These are phyloP conservation scores for Heliconius ismenius DNA, from an alignment of 2,888 invertebrate genomes.

Conservation along the genomic window DNA sequence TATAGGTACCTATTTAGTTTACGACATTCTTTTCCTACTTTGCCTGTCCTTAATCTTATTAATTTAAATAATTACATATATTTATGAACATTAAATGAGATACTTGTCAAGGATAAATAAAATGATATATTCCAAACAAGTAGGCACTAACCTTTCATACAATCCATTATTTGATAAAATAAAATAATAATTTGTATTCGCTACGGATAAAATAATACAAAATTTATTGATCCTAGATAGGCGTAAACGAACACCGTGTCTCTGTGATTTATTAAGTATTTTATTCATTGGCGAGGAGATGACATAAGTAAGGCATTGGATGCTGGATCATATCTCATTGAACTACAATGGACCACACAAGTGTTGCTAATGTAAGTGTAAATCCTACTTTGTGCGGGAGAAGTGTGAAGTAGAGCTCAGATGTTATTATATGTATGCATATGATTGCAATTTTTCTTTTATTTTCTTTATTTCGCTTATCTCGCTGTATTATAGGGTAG, in stretches of 20 bases:
- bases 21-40: neutral
- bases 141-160: neutral
- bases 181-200: conserved; percentile 1
- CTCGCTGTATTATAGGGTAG: no score
- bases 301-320: conserved; percentile 47
- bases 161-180: conserved; percentile 21
- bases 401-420: conserved; percentile 6
- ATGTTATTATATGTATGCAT: neutral
- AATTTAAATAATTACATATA: neutral
- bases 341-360: conserved; percentile 53
- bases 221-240: conserved; percentile 39
- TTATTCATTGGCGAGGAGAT: conserved; percentile 39
- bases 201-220: conserved; percentile 31
- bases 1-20: neutral
- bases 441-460: neutral
- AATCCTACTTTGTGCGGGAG: conserved; percentile 48
- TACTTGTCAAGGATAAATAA: neutral
- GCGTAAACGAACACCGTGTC: conserved; percentile 38
- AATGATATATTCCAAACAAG: neutral
- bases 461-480: neutral
- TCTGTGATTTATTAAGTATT: conserved; percentile 36
- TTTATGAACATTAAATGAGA: conserved; percentile 6
- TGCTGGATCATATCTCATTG: conserved; percentile 52
- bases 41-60: neutral
- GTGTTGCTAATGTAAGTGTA: conserved; percentile 51